Evolutionary conservation across 23 tunicate species (phyloP), one percentile per base, ranked within the genome.

Genomic region (Trididemnum nubilum): DNA sequence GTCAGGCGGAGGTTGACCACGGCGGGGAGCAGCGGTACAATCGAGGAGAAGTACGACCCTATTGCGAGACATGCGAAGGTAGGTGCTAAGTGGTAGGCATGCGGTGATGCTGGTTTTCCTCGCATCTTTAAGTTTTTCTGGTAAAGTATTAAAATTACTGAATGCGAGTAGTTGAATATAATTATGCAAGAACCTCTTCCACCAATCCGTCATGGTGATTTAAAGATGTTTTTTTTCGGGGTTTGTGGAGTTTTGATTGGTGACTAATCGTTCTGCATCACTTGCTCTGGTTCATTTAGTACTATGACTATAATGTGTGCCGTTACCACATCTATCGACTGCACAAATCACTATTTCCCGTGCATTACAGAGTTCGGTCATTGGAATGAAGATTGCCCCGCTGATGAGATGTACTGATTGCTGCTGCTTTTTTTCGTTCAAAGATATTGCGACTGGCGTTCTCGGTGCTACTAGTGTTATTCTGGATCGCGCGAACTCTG

Each of bases 11-110:
- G 3, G 54, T 34, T 2, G 86, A 58, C 21, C 96, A 80, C 9
- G 77, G 81, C 39, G 69, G 79, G 33, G 57, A 34, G 57, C 86
- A 87, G 19, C 82, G 73, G 0, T 82, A 85, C 37, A 26, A 64
- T 4, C 64, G 97, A 50, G 97, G 97, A 0, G 86, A 92, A 80
- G 89, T 33, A 29, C 65, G 97, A 64, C 52, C 97, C 2, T 92
- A 87, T 44, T 92, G 97, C 67, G 97, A 92, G 31, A 63, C 83
- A 25, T 92, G 97, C 59, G 92, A 83, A 87, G 88, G 97, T 87
- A 18, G 26, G 92, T 58, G 31, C 60, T 70, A 49, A 9, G 57
- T 18, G 12, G 18, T 49, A 9, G 57, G n/a, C n/a, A n/a, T n/a
- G n/a, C n/a, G n/a, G n/a, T n/a, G 19, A 50, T 15, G 58, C 58